Evolutionary conservation across 2,888 invertebrate species (phyloP).

Genomic region (Lordiphosa fenestrarum): DNA sequence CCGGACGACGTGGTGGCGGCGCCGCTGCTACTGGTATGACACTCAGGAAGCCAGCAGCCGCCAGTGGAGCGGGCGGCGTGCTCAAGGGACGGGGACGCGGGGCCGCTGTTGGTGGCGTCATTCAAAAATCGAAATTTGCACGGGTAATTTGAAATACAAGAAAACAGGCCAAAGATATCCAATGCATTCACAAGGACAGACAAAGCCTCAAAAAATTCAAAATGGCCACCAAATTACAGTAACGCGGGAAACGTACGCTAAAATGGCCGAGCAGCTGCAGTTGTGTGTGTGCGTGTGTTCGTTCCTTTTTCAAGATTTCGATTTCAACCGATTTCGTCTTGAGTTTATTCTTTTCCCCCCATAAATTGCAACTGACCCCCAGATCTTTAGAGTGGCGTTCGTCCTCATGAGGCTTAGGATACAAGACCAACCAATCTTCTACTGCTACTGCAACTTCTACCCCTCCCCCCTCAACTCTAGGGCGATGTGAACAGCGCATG

Average conservation of each 20-base stretch:
- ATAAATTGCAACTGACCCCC: slow-evolving; percentile 21
- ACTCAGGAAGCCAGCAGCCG: slow-evolving; percentile 72
- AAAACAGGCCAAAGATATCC: slow-evolving; percentile 7
- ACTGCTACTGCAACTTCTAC: slow-evolving; percentile 48
- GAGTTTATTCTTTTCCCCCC: slow-evolving; percentile 26
- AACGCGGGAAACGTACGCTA: too few species aligned
- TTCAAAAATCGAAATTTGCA: slow-evolving; percentile 81
- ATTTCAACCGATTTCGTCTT: slow-evolving; percentile 11
- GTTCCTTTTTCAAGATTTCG: slow-evolving; percentile 1
- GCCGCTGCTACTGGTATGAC: slow-evolving; percentile 63
- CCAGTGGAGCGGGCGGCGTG: slow-evolving; percentile 80
- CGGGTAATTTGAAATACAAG: slow-evolving; percentile 74
- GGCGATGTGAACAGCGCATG: slow-evolving; percentile 97
- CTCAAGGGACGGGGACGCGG: slow-evolving; percentile 85
- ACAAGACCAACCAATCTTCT: slow-evolving; percentile 56
- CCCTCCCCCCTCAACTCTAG: slow-evolving; percentile 82
- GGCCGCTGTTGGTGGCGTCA: slow-evolving; percentile 80
- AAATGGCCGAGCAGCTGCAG: slow-evolving; percentile 14
- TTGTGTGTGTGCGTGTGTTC: slow-evolving; percentile 12
- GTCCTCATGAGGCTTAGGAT: slow-evolving; percentile 54
- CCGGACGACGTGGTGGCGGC: slow-evolving; percentile 81
- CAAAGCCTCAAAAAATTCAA: slow-evolving; percentile 10
- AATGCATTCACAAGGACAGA: slow-evolving; percentile 17
- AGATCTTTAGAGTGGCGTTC: slow-evolving; percentile 29
- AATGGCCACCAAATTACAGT: background rate